phyloP scores from a whole-genome alignment of 2,888 invertebrate genomes.

The Drosophila mulleri region DNA sequence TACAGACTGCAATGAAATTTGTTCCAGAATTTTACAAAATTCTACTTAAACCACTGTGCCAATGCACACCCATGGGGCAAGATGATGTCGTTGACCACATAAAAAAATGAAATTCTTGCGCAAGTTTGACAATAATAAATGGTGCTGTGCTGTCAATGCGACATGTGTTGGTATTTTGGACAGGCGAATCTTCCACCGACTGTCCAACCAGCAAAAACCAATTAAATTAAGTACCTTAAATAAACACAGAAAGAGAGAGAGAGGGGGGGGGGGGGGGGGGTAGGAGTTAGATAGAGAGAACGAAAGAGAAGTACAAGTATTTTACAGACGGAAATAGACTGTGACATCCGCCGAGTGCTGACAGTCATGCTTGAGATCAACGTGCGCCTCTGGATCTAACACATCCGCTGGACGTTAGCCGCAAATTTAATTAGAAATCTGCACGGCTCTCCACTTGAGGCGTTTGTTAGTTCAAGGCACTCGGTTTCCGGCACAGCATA shows the following conservation, averaged over 20 bases:
- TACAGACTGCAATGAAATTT: neutral
- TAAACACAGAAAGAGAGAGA: neutral
- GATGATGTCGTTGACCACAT: conserved; percentile 42
- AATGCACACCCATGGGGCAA: conserved; percentile 1
- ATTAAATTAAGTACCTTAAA: conserved; percentile 51
- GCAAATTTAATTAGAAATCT: conserved; percentile 74
- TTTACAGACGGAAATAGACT: conserved; percentile 72
- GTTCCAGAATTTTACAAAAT: neutral
- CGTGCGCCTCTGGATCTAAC: conserved; percentile 38
- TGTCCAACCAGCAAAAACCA: conserved; percentile 38
- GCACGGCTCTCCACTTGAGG: conserved; percentile 42
- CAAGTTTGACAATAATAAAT: conserved; percentile 70
- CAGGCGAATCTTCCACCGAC: conserved; percentile 14
- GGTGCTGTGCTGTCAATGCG: conserved; percentile 56
- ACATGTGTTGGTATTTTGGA: conserved; percentile 20
- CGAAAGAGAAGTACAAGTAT: conserved; percentile 12
- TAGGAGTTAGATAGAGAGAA: neutral
- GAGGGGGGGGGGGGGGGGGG: too few species aligned
- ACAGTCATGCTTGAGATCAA: conserved; percentile 33
- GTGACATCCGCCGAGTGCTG: conserved; percentile 74
- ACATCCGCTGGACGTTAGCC: conserved; percentile 73
- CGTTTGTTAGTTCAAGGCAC: conserved; percentile 67
- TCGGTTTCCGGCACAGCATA: conserved; percentile 52
- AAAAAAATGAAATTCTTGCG: conserved; percentile 50
- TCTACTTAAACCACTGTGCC: conserved; percentile 22